phyloP scores from a whole-genome alignment of 2,797 vertebrate genomes.

The Gymnoscopelus braueri region DNA sequence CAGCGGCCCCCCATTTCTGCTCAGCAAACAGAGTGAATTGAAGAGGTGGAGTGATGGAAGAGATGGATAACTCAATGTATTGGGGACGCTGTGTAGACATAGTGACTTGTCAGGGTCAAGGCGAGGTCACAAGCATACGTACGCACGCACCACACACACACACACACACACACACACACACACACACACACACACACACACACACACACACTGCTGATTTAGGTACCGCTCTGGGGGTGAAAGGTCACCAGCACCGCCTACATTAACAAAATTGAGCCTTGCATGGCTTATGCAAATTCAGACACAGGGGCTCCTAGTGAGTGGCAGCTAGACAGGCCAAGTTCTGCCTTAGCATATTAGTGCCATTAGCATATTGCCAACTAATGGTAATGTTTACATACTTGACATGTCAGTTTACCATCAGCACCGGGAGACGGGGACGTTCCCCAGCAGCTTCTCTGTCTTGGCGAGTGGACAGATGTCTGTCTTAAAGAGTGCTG shows the following conservation, averaged over 20 bases:
- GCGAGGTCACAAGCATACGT: constrained; percentile 66
- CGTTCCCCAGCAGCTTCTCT: constrained; percentile 32
- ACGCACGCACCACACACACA: neutral
- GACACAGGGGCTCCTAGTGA: constrained; percentile 62
- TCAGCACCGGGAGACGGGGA: constrained; percentile 44
- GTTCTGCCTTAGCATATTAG: constrained; percentile 73
- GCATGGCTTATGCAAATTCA: constrained; percentile 78
- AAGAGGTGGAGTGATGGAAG: constrained; percentile 36
- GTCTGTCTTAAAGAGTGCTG: constrained; percentile 47
- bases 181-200: constrained; percentile 37
- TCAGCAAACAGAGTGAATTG: constrained; percentile 24
- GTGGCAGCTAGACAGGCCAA: constrained; percentile 71
- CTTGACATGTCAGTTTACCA: constrained; percentile 73
- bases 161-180: constrained; percentile 48
- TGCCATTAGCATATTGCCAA: constrained; percentile 79
- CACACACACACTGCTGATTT: constrained; percentile 63
- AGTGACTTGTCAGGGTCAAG: constrained; percentile 69
- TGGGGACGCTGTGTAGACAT: constrained; percentile 60
- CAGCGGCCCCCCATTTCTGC: constrained; percentile 30
- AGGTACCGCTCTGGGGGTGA: constrained; percentile 68
- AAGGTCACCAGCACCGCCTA: constrained; percentile 72
- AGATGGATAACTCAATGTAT: constrained; percentile 67
- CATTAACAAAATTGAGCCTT: constrained; percentile 83
- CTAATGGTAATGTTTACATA: constrained; percentile 79
- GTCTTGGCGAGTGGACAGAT: constrained; percentile 43